Conservation (phyloP, 2,797 vertebrate species). For the Liparis tanakae region DNA sequence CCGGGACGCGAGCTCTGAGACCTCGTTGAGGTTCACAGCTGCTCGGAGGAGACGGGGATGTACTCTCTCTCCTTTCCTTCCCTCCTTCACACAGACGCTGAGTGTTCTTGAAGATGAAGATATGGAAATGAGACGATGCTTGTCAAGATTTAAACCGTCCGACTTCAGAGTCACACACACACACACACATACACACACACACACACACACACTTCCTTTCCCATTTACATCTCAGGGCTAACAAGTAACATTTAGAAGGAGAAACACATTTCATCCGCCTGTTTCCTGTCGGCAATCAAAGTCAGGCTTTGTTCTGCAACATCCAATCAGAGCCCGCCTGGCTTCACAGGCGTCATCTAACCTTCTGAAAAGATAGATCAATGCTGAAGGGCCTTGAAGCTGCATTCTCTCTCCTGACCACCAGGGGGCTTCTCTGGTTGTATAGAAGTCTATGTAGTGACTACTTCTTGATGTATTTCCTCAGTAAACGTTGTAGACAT, state of each 20-base stretch:
- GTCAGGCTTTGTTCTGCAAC: conserved; percentile 19
- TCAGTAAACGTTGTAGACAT: too few species aligned
- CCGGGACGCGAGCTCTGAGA: neutral
- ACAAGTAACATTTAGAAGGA: conserved; percentile 12
- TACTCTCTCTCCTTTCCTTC: conserved; percentile 7
- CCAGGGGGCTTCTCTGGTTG: neutral
- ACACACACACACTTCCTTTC: neutral
- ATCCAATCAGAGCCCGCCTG: conserved; percentile 3
- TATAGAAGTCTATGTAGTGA: neutral
- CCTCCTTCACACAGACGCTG: neutral
- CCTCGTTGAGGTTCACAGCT: neutral
- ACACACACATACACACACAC: neutral
- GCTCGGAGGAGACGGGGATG: conserved; percentile 5
- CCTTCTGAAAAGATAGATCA: neutral
- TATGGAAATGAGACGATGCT: conserved; percentile 19
- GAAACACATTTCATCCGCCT: conserved; percentile 11
- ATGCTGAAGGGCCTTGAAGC: neutral
- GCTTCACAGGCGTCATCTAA: neutral
- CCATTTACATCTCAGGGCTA: neutral
- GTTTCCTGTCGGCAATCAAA: conserved; percentile 25
- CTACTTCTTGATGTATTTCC: neutral
- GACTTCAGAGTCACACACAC: too few species aligned
- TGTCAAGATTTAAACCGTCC: conserved; percentile 23
- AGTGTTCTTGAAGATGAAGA: conserved; percentile 10
- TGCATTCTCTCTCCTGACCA: neutral